Percentiles rank a stretch among this genome's conserved stretches.
Evolutionary conservation across 1,140 invertebrate species (phyloP).

Genomic region (Lanistes nyassanus): DNA sequence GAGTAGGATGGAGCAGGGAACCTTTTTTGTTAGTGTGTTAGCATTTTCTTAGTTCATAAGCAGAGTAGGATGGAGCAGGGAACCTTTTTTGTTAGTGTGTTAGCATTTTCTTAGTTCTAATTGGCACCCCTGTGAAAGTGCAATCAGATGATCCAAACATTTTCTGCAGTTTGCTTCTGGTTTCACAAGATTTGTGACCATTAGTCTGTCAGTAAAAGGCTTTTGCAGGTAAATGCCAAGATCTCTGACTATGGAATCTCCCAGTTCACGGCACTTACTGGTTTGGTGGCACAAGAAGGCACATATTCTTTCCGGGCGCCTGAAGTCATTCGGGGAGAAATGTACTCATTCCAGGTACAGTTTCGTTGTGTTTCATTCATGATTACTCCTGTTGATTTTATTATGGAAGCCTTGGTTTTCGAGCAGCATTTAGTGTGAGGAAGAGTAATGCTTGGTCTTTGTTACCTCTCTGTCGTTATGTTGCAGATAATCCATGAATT

Average conservation of each 20-base stretch:
- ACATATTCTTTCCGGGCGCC: conserved; percentile 62
- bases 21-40: too few relatives aligned
- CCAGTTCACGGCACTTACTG: conserved; percentile 55
- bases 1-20: too few relatives aligned
- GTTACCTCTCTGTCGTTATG: not conserved
- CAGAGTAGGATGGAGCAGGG: too few relatives aligned
- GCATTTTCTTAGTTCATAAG: too few relatives aligned
- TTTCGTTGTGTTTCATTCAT: not conserved
- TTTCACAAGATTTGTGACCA: not conserved
- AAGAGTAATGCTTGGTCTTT: not conserved
- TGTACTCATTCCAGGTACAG: conserved; percentile 58
- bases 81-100: not conserved
- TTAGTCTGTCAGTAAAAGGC: not conserved
- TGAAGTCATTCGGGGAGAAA: conserved; percentile 58
- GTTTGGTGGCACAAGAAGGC: conserved; percentile 56
- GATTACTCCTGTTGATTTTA: not conserved
- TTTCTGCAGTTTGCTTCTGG: too few relatives aligned
- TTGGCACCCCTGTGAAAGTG: too few relatives aligned
- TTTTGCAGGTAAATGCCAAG: conserved; percentile 61
- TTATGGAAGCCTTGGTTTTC: not conserved
- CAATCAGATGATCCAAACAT: too few relatives aligned
- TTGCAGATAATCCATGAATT: not conserved
- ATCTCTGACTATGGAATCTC: conserved; percentile 65
- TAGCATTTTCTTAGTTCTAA: not conserved
- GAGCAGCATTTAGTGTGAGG: not conserved